Conservation (phyloP, 2,113 vertebrate genomes). For the Calyptommatus sinebrachiatus region DNA sequence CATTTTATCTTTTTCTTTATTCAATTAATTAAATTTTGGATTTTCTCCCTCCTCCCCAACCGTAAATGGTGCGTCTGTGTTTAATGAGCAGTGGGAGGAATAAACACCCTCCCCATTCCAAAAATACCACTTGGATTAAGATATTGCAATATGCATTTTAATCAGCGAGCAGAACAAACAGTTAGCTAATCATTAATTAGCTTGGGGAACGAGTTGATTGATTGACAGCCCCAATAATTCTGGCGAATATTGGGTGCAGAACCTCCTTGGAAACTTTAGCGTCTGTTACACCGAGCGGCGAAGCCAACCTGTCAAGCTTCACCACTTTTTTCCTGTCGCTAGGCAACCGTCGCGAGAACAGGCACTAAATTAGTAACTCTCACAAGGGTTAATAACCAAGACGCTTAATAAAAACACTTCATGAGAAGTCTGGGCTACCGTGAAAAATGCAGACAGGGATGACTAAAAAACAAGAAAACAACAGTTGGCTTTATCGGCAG, state of each 20-base stretch:
- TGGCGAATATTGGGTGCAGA: neutral
- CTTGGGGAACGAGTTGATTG: neutral
- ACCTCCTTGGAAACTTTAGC: neutral
- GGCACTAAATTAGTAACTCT: neutral
- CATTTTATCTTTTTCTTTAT: neutral
- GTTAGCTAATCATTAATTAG: conserved; percentile 14
- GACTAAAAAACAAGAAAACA: no score
- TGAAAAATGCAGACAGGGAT: no score
- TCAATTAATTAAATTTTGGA: neutral
- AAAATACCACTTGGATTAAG: neutral
- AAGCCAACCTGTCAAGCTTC: neutral
- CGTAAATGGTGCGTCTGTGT: neutral
- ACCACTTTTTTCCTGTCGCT: neutral
- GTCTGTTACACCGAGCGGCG: neutral
- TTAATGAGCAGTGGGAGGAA: neutral
- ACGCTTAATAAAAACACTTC: no score
- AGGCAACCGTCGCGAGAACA: neutral
- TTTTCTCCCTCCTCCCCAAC: no score
- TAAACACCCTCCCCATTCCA: neutral
- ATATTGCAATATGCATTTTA: conserved; percentile 4
- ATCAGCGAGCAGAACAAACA: conserved; percentile 7
- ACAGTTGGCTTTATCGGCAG: no score
- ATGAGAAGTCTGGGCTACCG: no score
- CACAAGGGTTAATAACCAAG: neutral
- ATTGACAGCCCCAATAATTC: conserved; percentile 4